Evolutionary conservation across 2,797 vertebrate genomes (phyloP).

Genomic region (Coregonus sp.): DNA sequence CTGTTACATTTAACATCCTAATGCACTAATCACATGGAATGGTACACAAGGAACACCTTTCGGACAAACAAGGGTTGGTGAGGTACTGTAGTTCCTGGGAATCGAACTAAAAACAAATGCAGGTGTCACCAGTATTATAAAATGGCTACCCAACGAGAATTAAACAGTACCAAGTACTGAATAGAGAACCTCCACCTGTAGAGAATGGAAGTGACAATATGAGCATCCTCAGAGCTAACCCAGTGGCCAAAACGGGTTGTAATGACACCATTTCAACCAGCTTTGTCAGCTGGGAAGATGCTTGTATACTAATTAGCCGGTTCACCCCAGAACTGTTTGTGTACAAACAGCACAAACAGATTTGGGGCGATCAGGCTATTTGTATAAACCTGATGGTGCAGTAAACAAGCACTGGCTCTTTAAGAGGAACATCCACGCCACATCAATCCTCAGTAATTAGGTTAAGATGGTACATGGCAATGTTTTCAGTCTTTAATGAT

Average conservation of each 20-base stretch:
- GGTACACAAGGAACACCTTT: slow-evolving; percentile 20
- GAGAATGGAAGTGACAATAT: neutral
- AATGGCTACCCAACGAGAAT: neutral
- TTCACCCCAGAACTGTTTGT: no score
- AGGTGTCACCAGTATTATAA: neutral
- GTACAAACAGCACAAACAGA: no score
- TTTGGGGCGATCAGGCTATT: no score
- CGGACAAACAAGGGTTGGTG: neutral
- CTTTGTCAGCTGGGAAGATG: no score
- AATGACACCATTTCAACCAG: no score
- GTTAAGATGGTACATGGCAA: neutral
- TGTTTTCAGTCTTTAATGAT: no score
- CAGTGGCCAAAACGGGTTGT: no score
- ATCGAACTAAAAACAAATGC: slow-evolving; percentile 9
- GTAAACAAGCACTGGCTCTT: neutral
- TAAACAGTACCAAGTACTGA: no score
- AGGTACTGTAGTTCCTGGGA: slow-evolving; percentile 9
- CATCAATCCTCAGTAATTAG: slow-evolving; percentile 37
- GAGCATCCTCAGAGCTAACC: neutral
- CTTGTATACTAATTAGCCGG: no score
- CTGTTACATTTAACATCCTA: neutral
- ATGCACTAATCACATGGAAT: slow-evolving; percentile 25
- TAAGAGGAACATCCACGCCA: slow-evolving; percentile 6
- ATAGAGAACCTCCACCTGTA: neutral
- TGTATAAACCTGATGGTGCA: no score